phyloP scores from a whole-genome alignment of 2,113 vertebrate species.

The Eudyptes chrysolophus region DNA sequence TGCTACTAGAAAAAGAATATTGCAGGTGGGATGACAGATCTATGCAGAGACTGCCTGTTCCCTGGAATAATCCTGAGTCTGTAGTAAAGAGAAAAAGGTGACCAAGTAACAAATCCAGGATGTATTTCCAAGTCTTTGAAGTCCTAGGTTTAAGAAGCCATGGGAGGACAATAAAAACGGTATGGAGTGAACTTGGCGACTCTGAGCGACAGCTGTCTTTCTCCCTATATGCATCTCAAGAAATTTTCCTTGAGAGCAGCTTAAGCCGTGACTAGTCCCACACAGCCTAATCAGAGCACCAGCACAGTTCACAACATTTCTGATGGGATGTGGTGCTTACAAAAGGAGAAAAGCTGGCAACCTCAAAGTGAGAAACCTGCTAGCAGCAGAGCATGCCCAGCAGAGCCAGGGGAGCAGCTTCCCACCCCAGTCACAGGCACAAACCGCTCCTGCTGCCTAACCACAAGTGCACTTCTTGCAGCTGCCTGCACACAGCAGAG shows the following conservation, averaged over 20 bases:
- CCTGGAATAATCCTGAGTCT: background rate
- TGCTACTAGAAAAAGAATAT: background rate
- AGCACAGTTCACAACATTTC: background rate
- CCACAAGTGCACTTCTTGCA: background rate
- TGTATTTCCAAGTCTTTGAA: background rate
- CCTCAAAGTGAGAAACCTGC: background rate
- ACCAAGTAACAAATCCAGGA: background rate
- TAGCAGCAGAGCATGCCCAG: background rate
- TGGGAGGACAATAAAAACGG: background rate
- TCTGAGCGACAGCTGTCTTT: background rate
- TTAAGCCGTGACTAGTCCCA: background rate
- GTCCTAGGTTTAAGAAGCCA: background rate
- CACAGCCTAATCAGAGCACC: background rate
- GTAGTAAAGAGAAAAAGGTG: background rate
- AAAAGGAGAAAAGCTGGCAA: background rate
- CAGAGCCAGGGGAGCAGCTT: background rate
- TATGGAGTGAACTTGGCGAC: background rate
- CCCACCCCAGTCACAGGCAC: background rate
- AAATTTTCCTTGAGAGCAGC: background rate
- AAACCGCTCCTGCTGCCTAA: background rate
- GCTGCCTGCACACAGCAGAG: background rate
- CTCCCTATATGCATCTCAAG: background rate
- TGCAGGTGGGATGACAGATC: background rate
- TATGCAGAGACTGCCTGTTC: background rate
- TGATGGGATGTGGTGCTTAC: background rate